Percentiles rank a stretch among this genome's conserved stretches.
Conservation (phyloP, 53 echinoderm and acorn worm species). For the Hippasteria phrygiana region DNA sequence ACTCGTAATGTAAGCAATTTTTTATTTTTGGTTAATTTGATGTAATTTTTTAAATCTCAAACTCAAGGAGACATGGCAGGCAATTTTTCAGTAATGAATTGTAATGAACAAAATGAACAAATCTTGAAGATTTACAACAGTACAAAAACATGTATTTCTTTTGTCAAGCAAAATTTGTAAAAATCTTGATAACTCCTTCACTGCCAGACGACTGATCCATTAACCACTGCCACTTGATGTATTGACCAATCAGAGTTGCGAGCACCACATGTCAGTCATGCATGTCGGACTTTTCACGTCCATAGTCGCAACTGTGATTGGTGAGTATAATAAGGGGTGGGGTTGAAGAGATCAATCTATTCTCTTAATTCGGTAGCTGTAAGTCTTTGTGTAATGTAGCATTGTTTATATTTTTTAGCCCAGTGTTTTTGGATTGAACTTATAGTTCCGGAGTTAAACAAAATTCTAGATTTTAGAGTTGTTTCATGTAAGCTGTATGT, state of each 20-base stretch:
- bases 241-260: too few relatives aligned
- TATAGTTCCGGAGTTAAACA: background rate
- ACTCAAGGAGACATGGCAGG: background rate
- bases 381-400: conserved; percentile 4
- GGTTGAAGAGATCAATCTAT: too few relatives aligned
- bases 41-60: background rate
- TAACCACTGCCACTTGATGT: too few relatives aligned
- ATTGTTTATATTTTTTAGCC: background rate
- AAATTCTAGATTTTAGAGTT: background rate
- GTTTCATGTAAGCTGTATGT: background rate
- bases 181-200: background rate
- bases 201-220: too few relatives aligned
- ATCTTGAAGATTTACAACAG: too few relatives aligned
- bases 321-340: too few relatives aligned
- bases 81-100: background rate
- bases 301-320: too few relatives aligned
- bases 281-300: too few relatives aligned
- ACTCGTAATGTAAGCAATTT: too few relatives aligned
- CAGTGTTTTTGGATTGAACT: background rate
- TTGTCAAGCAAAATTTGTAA: background rate
- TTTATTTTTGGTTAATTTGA: background rate
- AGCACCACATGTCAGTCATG: too few relatives aligned
- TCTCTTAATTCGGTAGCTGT: background rate
- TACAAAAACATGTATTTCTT: too few relatives aligned
- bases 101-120: background rate